These are phyloP conservation scores for Eospalax fontanierii DNA, from an alignment of 2,797 vertebrate genomes.

Conservation along the genomic window DNA sequence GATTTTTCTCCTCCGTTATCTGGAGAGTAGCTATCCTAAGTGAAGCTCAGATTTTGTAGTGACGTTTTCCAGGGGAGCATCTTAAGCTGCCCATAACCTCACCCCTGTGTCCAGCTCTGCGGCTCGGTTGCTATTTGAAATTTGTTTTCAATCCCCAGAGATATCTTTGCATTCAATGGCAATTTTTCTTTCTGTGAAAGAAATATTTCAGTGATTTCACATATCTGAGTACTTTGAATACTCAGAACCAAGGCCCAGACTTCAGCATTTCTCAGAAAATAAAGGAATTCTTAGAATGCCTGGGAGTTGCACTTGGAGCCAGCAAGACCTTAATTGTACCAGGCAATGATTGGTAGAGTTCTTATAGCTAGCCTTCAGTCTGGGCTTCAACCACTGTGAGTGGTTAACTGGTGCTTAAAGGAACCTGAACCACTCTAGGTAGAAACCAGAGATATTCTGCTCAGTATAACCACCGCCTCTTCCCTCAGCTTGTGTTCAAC, in stretches of 20 bases:
- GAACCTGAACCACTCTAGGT: background rate
- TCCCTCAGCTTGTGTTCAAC: background rate
- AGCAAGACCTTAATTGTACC: background rate
- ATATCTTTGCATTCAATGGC: constrained; percentile 28
- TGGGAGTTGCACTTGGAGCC: background rate
- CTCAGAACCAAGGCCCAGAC: background rate
- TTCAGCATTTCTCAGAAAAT: background rate
- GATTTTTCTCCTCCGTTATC: background rate
- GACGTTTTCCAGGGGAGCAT: background rate
- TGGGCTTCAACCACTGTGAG: background rate
- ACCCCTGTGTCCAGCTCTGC: background rate
- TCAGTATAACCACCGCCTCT: background rate
- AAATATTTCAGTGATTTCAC: background rate
- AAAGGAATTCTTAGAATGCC: constrained; percentile 23
- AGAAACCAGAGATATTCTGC: background rate
- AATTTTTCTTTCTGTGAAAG: background rate
- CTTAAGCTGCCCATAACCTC: background rate
- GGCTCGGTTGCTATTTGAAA: background rate
- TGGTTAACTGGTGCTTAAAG: constrained; percentile 3
- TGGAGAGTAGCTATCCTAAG: background rate
- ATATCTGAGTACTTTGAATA: background rate
- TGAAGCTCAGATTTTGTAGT: background rate
- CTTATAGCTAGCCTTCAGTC: background rate
- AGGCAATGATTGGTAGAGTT: background rate
- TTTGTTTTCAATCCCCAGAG: constrained; percentile 37